Evolutionary conservation across 2,797 vertebrate genomes (phyloP).

Genomic region (Leptatherina wallacei): DNA sequence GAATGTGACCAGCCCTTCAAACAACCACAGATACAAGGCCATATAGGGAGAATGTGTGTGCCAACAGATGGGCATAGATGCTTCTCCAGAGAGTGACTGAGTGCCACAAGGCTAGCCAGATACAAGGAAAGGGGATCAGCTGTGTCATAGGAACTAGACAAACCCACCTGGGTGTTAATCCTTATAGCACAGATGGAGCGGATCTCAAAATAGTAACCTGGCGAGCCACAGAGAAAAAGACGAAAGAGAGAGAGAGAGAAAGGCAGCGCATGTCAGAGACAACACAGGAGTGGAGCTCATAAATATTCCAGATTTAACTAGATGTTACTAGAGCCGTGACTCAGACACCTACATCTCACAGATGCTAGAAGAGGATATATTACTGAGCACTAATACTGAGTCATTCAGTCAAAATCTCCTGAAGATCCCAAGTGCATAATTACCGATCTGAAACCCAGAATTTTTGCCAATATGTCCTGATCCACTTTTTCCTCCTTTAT

Average conservation of each 20-base stretch:
- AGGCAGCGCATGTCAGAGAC: conserved; percentile 29
- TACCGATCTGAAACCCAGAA: background rate
- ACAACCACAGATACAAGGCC: conserved; percentile 34
- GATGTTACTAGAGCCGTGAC: conserved; percentile 49
- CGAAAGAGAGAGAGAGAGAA: conserved; percentile 33
- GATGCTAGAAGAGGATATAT: conserved; percentile 32
- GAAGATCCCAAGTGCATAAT: background rate
- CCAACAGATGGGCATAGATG: conserved; percentile 39
- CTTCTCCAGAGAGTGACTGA: conserved; percentile 27
- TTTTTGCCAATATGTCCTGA: no score
- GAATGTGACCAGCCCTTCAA: conserved; percentile 20
- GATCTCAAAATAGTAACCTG: conserved; percentile 99
- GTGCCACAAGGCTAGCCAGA: conserved; percentile 39
- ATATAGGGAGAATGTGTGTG: conserved; percentile 13
- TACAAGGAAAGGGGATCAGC: conserved; percentile 59
- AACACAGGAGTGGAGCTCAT: conserved; percentile 43
- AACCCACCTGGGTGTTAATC: conserved; percentile 98
- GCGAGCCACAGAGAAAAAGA: conserved; percentile 54
- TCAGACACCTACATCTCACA: conserved; percentile 51
- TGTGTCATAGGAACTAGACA: conserved; percentile 67
- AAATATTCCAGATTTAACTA: conserved; percentile 65
- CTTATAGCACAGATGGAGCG: conserved; percentile 98
- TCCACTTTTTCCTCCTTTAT: no score
- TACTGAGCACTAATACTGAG: conserved; percentile 22
- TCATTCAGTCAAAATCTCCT: conserved; percentile 5